Evolutionary conservation across 2,113 vertebrate genomes (phyloP).

Genomic region (Spheniscus mendiculus): DNA sequence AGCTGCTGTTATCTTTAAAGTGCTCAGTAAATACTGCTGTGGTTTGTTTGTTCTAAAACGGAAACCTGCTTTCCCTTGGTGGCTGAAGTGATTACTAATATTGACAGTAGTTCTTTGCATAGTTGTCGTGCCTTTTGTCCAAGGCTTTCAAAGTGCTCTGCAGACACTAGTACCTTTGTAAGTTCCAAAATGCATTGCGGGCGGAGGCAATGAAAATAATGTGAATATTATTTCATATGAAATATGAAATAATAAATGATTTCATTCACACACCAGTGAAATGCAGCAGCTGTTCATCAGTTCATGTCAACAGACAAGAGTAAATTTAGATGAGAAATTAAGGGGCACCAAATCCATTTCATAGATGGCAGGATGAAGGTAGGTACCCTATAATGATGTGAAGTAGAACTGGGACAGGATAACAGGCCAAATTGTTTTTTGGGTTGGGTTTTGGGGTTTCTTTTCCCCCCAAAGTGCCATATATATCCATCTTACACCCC

Average conservation of each 20-base stretch:
- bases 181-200: neutral
- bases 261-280: neutral
- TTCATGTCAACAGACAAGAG: neutral
- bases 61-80: neutral
- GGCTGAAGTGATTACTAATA: conserved; percentile 1
- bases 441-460: neutral
- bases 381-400: neutral
- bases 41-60: neutral
- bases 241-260: too few relatives aligned
- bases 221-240: too few relatives aligned
- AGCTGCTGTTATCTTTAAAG: neutral
- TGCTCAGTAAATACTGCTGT: neutral
- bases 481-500: neutral
- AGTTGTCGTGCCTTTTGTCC: neutral
- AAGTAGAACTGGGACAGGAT: neutral
- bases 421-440: neutral
- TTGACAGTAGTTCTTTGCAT: neutral
- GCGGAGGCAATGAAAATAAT: neutral
- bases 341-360: neutral
- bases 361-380: neutral
- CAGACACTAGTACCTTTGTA: neutral
- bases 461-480: neutral
- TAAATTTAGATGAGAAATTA: neutral
- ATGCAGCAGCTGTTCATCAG: neutral
- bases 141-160: neutral